A percentile compares a stretch with the other conserved stretches of the same genome.
phyloP scores from a whole-genome alignment of 53 echinoderm and acorn worm genomes.

The Patiria pectinifera region DNA sequence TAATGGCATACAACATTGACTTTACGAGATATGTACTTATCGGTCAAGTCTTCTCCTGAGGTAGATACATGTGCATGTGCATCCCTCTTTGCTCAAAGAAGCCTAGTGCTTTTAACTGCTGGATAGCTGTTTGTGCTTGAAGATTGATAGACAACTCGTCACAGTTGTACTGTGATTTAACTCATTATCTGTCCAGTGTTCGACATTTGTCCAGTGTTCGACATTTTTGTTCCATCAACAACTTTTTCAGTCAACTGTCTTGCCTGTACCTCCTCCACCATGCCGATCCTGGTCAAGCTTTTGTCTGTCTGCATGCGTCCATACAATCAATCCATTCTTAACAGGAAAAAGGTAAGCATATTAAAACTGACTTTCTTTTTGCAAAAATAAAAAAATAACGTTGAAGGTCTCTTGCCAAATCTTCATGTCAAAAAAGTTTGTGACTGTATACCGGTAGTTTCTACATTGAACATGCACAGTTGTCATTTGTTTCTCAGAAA shows the following conservation, averaged over 20 bases:
- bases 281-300: constrained; percentile 49
- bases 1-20: background rate
- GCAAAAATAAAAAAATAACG: too few species aligned
- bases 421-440: too few species aligned
- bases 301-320: constrained; percentile 41
- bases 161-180: background rate
- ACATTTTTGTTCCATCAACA: background rate
- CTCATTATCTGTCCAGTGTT: too few species aligned
- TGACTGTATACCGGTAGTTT: too few species aligned
- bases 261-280: background rate
- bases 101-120: background rate
- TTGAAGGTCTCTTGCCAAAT: background rate
- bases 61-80: too few species aligned
- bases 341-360: constrained; percentile 46
- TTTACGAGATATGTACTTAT: background rate
- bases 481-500: too few species aligned
- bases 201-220: background rate
- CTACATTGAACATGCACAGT: too few species aligned
- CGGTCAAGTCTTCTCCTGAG: background rate
- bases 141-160: background rate
- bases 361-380: background rate
- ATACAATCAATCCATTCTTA: constrained; percentile 47
- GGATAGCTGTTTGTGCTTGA: background rate
- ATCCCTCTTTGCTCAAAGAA: background rate
- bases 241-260: background rate